Conservation (phyloP, 2,797 vertebrate genomes). For the Ispidina picta region DNA sequence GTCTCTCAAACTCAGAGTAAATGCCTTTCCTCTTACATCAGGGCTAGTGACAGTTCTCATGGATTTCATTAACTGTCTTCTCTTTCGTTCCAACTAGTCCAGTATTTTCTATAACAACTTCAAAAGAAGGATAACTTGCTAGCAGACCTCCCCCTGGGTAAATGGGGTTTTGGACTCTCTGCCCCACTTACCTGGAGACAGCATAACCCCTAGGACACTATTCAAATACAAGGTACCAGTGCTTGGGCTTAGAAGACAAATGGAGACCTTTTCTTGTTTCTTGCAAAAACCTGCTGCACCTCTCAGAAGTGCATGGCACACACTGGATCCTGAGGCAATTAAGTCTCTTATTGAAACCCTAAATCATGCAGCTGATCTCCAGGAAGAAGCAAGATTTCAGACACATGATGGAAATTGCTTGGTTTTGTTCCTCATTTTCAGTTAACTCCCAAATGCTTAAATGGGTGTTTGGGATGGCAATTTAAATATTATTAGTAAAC, state of each 20-base stretch:
- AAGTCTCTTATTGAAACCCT: neutral
- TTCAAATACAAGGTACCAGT: neutral
- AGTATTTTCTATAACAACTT: neutral
- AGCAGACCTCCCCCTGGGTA: neutral
- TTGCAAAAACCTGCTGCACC: neutral
- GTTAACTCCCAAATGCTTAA: neutral
- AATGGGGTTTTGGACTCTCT: neutral
- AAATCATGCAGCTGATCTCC: neutral
- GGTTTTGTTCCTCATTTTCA: neutral
- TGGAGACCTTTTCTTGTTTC: neutral
- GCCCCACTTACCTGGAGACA: neutral
- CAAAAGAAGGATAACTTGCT: neutral
- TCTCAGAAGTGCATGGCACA: neutral
- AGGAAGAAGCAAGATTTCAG: neutral
- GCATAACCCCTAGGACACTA: neutral
- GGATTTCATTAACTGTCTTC: neutral
- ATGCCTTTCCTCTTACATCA: neutral
- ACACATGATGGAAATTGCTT: neutral
- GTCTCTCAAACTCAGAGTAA: neutral
- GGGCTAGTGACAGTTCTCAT: neutral
- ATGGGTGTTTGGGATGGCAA: neutral
- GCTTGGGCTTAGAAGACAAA: neutral
- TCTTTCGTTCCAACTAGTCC: neutral
- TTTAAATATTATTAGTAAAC: neutral
- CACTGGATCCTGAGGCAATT: neutral